Base-by-base conservation (phyloP, 2,888 invertebrate species). In the Celastrina argiolus region DNA sequence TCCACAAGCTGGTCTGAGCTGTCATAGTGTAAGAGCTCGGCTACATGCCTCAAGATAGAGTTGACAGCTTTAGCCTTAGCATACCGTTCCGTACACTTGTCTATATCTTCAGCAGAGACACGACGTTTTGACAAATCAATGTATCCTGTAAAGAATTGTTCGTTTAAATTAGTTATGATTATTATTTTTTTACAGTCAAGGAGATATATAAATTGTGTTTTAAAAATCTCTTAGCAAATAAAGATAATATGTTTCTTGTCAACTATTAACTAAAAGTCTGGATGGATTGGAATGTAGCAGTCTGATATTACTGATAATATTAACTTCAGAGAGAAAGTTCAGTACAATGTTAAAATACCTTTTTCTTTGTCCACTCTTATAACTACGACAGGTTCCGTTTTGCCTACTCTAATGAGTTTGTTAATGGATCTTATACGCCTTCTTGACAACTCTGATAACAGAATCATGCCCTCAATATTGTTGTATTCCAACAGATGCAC, bases 331-430 rank as follows among this genome's bases (percentile, higher is more conserved):
- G n/a, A n/a, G n/a, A n/a, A n/a, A 18, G 18, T 45, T 45, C 8
- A n/a, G 8, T 0, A 45, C 2, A 45, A 45, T 45, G 18, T 45
- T 18, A 5, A 18, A 16, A 18, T 71, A 94, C 99, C 99, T 94
- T 99, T 99, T 79, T 99, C 99, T 92, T 99, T 98, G 85, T 99
- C 99, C 26, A 99, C 99, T 90, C 99, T 94, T 84, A 99, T 99
- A 68, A 99, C 99, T 61, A 99, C 99, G 16, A 99, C 99, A 31
- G 99, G 99, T 87, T 99, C 99, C 65, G 97, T 99, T 90, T 99
- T 97, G 56, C 99, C 99, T 64, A 99, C 98, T 74, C 99, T 94
- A 83, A 99, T 99, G 76, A 99, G 92, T 93, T 99, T 99, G 91
- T 99, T 99, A 81, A 99, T 99, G 68, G 99, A 99, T 72, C 99